Percentiles rank a stretch among this genome's conserved stretches.
Evolutionary conservation across 1,140 invertebrate genomes (phyloP).

Genomic region (Bemisia tabaci): DNA sequence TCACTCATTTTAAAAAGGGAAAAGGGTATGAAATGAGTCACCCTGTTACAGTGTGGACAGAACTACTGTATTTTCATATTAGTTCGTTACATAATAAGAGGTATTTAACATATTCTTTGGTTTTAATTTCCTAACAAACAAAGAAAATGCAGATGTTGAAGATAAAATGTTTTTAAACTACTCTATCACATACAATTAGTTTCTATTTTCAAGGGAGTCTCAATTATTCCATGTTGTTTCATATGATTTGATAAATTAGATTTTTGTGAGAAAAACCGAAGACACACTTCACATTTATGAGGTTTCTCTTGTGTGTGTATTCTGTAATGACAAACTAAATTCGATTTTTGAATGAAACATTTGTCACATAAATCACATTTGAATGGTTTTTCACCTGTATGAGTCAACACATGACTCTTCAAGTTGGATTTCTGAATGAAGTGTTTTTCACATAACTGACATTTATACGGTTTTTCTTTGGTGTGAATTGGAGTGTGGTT

Average conservation of each 20-base stretch:
- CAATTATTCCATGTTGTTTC: slow-evolving; percentile 11
- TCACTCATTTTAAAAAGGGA: too few relatives aligned
- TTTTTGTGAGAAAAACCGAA: slow-evolving; percentile 20
- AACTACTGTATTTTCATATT: too few relatives aligned
- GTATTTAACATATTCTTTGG: too few relatives aligned
- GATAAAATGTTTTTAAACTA: too few relatives aligned
- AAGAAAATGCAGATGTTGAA: too few relatives aligned
- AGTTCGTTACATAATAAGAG: too few relatives aligned
- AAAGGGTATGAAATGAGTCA: too few relatives aligned
- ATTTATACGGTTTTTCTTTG: slow-evolving; percentile 43
- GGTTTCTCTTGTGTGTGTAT: slow-evolving; percentile 35
- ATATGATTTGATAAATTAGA: slow-evolving; percentile 11
- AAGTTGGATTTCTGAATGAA: slow-evolving; percentile 31
- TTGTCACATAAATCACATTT: slow-evolving; percentile 39
- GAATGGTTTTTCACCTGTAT: slow-evolving; percentile 47
- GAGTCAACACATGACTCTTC: slow-evolving; percentile 29
- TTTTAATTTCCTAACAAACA: too few relatives aligned
- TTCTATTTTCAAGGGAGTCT: too few relatives aligned
- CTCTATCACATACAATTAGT: too few relatives aligned
- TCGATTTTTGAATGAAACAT: slow-evolving; percentile 20
- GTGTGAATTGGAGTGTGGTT: slow-evolving; percentile 37
- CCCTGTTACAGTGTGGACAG: too few relatives aligned
- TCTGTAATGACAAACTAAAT: slow-evolving; percentile 21
- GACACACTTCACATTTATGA: slow-evolving; percentile 37
- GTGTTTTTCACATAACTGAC: slow-evolving; percentile 44